Percentiles rank a stretch among this genome's conserved stretches.
phyloP scores from a whole-genome alignment of 2,888 invertebrate genomes.

The Amblyjoppa fuscipennis region DNA sequence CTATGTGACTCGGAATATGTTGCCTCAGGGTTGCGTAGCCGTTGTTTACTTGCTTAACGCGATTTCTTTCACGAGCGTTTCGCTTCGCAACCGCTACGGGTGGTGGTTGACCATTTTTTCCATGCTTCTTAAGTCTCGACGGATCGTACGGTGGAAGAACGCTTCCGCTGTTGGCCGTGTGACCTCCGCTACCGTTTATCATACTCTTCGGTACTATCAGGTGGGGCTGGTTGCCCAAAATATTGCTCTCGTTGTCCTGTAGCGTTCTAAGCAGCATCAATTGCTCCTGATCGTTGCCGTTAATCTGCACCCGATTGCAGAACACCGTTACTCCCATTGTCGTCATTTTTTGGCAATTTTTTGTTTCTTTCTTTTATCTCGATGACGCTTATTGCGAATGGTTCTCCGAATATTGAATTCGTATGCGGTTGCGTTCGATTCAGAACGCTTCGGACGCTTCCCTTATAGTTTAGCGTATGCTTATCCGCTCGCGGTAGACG shows the following conservation, averaged over 20 bases:
- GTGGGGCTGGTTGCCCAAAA: constrained; percentile 79
- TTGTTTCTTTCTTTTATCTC: neutral
- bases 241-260: constrained; percentile 83
- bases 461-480: constrained; percentile 16
- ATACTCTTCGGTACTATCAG: constrained; percentile 75
- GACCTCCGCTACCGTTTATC: constrained; percentile 33
- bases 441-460: neutral
- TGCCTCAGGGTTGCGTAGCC: constrained; percentile 95
- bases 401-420: neutral
- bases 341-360: constrained; percentile 75
- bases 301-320: constrained; percentile 80
- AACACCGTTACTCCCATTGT: constrained; percentile 83
- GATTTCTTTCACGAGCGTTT: constrained; percentile 96
- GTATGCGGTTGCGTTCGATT: neutral
- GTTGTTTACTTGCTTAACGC: constrained; percentile 96
- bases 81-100: constrained; percentile 94
- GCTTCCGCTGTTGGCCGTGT: constrained; percentile 69
- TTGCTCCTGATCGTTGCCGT: constrained; percentile 81
- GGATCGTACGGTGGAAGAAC: constrained; percentile 85
- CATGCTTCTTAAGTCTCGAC: constrained; percentile 84
- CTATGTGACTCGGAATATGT: constrained; percentile 94
- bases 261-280: constrained; percentile 82
- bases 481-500: constrained; percentile 52
- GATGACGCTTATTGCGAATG: neutral
- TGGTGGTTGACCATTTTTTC: constrained; percentile 87